phyloP scores from a whole-genome alignment of 2,797 vertebrate genomes.

The Premnoplex brunnescens region DNA sequence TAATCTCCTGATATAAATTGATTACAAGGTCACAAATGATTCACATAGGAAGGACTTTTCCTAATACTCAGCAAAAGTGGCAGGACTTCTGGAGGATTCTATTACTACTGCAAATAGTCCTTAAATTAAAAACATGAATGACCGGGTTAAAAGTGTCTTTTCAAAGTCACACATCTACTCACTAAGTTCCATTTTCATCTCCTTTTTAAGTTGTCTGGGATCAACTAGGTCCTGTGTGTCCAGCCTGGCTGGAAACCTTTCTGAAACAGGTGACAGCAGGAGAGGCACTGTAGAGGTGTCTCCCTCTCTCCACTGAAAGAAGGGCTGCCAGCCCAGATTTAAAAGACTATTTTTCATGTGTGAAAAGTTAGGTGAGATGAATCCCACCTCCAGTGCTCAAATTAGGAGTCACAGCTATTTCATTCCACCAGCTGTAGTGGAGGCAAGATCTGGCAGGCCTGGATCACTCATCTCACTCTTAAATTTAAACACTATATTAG shows the following conservation, averaged over 20 bases:
- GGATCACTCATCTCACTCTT: constrained; percentile 23
- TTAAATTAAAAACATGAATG: neutral
- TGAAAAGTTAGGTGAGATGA: constrained; percentile 1
- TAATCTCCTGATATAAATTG: neutral
- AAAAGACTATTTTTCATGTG: neutral
- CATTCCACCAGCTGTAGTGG: constrained; percentile 7
- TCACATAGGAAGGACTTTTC: neutral
- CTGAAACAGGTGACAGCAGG: neutral
- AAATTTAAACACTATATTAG: constrained; percentile 36
- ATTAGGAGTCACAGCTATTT: constrained; percentile 37
- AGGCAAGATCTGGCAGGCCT: constrained; percentile 39
- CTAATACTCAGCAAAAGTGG: neutral
- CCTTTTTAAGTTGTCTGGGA: neutral
- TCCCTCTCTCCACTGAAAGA: neutral
- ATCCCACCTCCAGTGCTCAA: neutral
- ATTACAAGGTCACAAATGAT: neutral
- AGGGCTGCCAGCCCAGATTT: neutral
- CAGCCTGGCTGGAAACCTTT: neutral
- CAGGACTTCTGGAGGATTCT: neutral
- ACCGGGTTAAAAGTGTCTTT: neutral
- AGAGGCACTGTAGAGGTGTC: neutral
- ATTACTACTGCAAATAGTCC: neutral
- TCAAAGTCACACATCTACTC: neutral
- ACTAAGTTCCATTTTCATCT: neutral
- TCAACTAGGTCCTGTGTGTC: neutral